Evolutionary conservation across 2,888 invertebrate species (phyloP).

Genomic region (Troides oblongomaculatus): DNA sequence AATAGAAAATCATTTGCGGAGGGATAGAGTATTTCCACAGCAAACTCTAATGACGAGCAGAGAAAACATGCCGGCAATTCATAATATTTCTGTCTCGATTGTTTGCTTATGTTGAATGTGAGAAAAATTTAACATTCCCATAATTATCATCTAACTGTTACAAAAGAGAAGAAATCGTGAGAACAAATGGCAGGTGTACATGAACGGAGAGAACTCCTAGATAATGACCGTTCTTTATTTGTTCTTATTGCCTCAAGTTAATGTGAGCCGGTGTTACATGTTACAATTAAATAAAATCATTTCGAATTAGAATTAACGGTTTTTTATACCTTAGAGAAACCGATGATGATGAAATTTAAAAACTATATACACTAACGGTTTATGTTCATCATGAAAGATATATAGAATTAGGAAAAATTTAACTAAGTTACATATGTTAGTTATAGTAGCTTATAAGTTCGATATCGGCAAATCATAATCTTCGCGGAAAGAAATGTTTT

Average conservation of each 20-base stretch:
- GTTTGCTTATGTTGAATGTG: constrained; percentile 39
- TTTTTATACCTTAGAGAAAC: neutral
- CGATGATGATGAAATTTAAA: neutral
- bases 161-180: constrained; percentile 61
- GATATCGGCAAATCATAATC: no score
- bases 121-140: constrained; percentile 54
- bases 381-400: neutral
- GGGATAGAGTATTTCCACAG: neutral
- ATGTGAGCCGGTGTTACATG: constrained; percentile 19
- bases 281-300: constrained; percentile 11
- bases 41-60: neutral
- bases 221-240: constrained; percentile 43
- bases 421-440: no score
- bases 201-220: constrained; percentile 46
- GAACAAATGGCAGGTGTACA: constrained; percentile 62
- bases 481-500: no score
- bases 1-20: no score
- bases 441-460: no score
- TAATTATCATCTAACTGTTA: constrained; percentile 52
- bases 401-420: neutral
- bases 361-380: neutral
- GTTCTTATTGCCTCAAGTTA: constrained; percentile 27
- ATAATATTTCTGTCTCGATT: constrained; percentile 35
- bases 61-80: constrained; percentile 26
- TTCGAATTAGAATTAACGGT: neutral